A percentile compares a stretch with the other conserved stretches of the same genome.
Evolutionary conservation across 2,113 vertebrate species (phyloP).

Genomic region (Phoenicopterus ruber): DNA sequence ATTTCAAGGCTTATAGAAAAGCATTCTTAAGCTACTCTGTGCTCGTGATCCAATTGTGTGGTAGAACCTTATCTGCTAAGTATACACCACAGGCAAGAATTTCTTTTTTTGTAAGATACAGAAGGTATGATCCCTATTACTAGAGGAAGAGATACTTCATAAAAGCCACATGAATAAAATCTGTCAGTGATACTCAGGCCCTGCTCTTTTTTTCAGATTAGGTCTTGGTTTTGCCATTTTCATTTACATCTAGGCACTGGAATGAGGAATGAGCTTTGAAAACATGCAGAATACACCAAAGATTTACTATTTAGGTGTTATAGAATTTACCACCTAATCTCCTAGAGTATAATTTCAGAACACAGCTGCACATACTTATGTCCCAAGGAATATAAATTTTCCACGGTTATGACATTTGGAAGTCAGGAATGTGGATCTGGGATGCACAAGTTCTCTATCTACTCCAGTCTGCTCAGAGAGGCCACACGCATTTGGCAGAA

Average conservation of each 20-base stretch:
- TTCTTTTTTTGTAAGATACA: background rate
- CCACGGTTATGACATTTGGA: background rate
- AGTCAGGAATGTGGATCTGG: background rate
- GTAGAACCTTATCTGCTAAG: background rate
- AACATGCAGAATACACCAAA: background rate
- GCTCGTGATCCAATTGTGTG: background rate
- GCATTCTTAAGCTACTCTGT: background rate
- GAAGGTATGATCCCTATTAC: background rate
- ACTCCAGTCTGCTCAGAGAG: background rate
- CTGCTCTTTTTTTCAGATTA: background rate
- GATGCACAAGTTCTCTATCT: background rate
- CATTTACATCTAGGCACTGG: background rate
- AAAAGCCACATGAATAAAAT: background rate
- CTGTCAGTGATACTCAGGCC: background rate
- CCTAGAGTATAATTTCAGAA: background rate
- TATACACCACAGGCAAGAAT: background rate
- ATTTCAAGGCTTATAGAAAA: background rate
- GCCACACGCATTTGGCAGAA: background rate
- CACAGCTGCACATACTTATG: background rate
- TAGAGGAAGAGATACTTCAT: background rate
- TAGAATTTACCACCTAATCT: background rate
- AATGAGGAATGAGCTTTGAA: background rate
- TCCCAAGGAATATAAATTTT: background rate
- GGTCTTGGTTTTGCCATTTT: background rate
- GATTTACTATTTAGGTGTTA: background rate